Base-by-base conservation (phyloP, 2,797 vertebrate genomes). In the Melanotaenia parkinsoni region DNA sequence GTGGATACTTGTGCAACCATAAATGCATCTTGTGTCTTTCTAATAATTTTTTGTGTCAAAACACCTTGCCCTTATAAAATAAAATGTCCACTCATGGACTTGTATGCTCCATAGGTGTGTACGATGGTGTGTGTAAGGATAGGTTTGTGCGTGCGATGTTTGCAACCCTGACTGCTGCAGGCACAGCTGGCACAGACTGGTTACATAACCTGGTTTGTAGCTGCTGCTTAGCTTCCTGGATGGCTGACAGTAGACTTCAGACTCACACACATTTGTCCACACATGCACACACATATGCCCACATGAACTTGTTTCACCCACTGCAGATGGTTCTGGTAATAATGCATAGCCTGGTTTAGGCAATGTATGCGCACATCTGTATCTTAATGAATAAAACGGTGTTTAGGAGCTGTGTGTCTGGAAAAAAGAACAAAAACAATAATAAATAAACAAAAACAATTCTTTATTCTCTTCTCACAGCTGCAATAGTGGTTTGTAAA, bases 151-250 rank as follows among this genome's bases (percentile, higher is more conserved):
- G 67, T 83, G 65, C 67, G 67, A 58, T 71, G 62, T 81, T 73
- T 74, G 82, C 84, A 80, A 89, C 82, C 85, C 70, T 86, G 81
- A 74, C 73, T 86, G 86, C 88, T 84, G 92, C 77, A 74, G 88
- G 91, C 89, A 10, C 87, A 92, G 89, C 90, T 90, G 90, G 86
- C 84, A 89, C 84, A 93, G 92, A 94, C 87, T 85, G 74, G 87
- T 95, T 95, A 92, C 80, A 90, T 93, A 95, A 95, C 72, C 47
- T 83, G 84, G 83, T 91, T 86, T 88, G 83, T 81, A 84, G 88
- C 84, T 80, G 89, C 87, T 79, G 84, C 83, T 80, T 83, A 73
- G 80, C 79, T 89, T 77, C 65, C 80, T 83, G 79, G 76, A 84
- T 83, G 81, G 80, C 82, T 88, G 87, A 87, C 83, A 85, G 82